Evolutionary conservation across 2,888 invertebrate genomes (phyloP).

Genomic region (Napeogenes sylphis): DNA sequence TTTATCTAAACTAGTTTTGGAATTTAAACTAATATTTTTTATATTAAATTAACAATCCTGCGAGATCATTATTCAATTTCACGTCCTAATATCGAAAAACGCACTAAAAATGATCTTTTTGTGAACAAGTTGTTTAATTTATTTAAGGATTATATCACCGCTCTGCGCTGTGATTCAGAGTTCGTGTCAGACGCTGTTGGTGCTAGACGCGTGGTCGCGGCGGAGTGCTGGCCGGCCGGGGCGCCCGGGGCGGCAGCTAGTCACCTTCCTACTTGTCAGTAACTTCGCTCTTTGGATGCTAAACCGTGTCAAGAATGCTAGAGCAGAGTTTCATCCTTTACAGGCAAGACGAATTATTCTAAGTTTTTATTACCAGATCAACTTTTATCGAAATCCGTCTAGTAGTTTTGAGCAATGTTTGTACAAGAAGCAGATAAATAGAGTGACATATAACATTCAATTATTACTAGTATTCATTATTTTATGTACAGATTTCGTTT

Average conservation of each 20-base stretch:
- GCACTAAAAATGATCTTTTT: background rate
- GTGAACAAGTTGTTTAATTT: background rate
- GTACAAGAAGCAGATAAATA: no score
- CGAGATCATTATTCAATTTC: background rate
- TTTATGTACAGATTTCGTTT: no score
- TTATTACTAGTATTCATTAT: no score
- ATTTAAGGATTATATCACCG: slow-evolving; percentile 62
- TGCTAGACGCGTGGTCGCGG: slow-evolving; percentile 77
- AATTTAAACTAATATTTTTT: no score
- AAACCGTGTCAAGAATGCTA: slow-evolving; percentile 81
- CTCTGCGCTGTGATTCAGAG: slow-evolving; percentile 79
- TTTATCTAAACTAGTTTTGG: no score
- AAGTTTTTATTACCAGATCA: background rate
- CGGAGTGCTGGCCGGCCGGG: slow-evolving; percentile 70
- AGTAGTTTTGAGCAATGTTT: no score
- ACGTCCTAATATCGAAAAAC: background rate
- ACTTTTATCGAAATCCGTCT: no score
- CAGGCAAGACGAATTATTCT: slow-evolving; percentile 55
- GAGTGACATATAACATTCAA: no score
- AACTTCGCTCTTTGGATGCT: slow-evolving; percentile 84
- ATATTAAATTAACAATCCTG: no score
- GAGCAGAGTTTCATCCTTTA: slow-evolving; percentile 82
- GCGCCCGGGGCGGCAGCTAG: slow-evolving; percentile 81
- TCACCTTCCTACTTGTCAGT: slow-evolving; percentile 81
- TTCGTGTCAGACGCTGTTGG: slow-evolving; percentile 79